These are phyloP conservation scores for Hippocampus abdominalis DNA, from an alignment of 2,113 vertebrate genomes.

Conservation along the genomic window DNA sequence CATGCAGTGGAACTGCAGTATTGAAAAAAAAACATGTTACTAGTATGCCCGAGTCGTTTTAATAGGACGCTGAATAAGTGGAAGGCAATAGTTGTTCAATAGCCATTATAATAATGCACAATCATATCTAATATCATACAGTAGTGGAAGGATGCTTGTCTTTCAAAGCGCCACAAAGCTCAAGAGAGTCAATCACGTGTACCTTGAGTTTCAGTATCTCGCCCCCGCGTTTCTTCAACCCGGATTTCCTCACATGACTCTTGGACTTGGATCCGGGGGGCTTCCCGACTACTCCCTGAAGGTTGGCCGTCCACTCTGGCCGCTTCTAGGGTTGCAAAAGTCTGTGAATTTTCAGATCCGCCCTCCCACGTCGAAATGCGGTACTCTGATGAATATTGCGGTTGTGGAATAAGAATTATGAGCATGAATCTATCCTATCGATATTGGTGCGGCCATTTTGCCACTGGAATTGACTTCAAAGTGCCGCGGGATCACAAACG, in stretches of 20 bases:
- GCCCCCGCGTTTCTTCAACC: not conserved
- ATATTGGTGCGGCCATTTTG: too few relatives aligned
- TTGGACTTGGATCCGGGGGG: not conserved
- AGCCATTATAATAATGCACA: too few relatives aligned
- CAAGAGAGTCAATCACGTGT: not conserved
- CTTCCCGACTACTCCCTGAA: slow-evolving; percentile 2
- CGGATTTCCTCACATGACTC: slow-evolving; percentile 9
- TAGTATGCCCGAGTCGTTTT: not conserved
- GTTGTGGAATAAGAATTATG: too few relatives aligned
- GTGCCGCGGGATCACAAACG: too few relatives aligned
- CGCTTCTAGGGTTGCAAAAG: not conserved
- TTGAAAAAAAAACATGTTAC: not conserved
- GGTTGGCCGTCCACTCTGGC: not conserved
- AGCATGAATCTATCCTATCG: too few relatives aligned
- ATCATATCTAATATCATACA: too few relatives aligned
- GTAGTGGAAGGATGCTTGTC: not conserved
- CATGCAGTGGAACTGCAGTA: too few relatives aligned
- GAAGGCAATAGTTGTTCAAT: too few relatives aligned
- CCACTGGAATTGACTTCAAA: too few relatives aligned
- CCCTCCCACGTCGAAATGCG: too few relatives aligned
- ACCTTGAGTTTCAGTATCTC: not conserved
- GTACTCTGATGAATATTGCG: too few relatives aligned
- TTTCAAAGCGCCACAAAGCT: not conserved
- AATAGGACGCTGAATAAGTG: too few relatives aligned
- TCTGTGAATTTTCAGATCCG: not conserved